Base-by-base conservation (phyloP, 2,888 invertebrate genomes). In the Drosophila affinis region DNA sequence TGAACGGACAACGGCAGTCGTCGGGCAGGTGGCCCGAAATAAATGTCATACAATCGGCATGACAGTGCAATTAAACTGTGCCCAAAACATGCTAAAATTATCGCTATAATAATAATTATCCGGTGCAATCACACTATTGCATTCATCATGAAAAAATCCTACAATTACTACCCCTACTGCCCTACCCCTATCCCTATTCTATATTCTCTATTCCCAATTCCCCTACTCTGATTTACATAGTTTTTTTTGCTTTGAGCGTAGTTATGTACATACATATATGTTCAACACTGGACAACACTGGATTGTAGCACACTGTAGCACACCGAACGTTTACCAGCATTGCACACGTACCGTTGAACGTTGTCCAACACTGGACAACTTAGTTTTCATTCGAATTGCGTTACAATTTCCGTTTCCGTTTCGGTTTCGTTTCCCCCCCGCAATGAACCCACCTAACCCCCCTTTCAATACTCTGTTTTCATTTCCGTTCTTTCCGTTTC, bases 41-140 rank as follows among this genome's bases (percentile, higher is more conserved):
- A 72, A 39, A 45, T 72, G 73, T 69, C 70, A 73, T 78, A 54
- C 76, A 72, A 87, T 54, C 81, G 81, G 81, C 76, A 78, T 84
- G 87, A 65, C 78, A 62, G 57, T 49, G 70, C 70, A 81, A 84
- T 81, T 81, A 87, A 87, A 78, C 61, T 69, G 78, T 69, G 65
- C 75, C 63, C 84, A 54, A 53, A 62, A 75, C 81, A 80, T 62
- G 67, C 71, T 72, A 56, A 65, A 74, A 76, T 79, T 55, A 61
- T 67, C 57, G 57, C 48, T 21, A 21, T 21, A 51, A 55, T 73
- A 79, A 69, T 62, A 61, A 62, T 62, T 68, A 57, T 57, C 57
- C 39, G 45, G 49, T 48, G 18, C 4, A 9, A 39, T 14, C 6
- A 14, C 14, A 39, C 39, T 14, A 1, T 14, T 3, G 14, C 6